Evolutionary conservation across 2,113 vertebrate genomes (phyloP), one percentile per base, ranked within the genome.

Genomic region (Gambusia affinis): DNA sequence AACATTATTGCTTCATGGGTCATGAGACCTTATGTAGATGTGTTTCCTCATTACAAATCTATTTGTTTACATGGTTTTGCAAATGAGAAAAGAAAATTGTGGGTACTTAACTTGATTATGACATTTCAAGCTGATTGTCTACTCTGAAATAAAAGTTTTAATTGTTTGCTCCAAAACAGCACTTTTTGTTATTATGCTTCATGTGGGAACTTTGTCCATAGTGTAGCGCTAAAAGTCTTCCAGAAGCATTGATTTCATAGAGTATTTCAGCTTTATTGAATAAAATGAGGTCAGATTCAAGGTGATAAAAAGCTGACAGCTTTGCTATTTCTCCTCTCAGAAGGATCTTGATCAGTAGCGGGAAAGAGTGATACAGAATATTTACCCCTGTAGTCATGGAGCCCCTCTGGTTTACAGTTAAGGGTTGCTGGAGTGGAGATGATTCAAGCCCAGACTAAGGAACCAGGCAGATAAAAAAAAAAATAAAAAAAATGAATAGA

Each of bases 211-310:
- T 17, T 73, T 27, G 3, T 67, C 60, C 51, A 33, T 61, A 78
- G 71, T 71, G 63, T 33, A 5, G 37, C 73, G 22, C 22, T 60
- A 60, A 73, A 35, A 30, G 1, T 72, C 22, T 72, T 12, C 24
- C 60, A 74, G 29, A 4, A 24, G 47, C 57, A 73, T 69, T 67
- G 76, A 80, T 87, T 87, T 76, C 81, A n/a, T 64, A 64, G 68
- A 73, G 31, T 66, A 79, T 87, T 87, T 76, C 76, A 72, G 51
- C 39, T 73, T 82, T 78, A 81, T 75, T 86, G 72, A 72, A 70
- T 62, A 33, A 77, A 83, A 75, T 51, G 69, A 72, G 76, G 74
- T 74, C 24, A 8, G 4, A 31, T 80, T 70, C 30, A 83, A 51
- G 30, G 44, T 70, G 28, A 71, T 54, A 73, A 57, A 62, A 37